phyloP scores from a whole-genome alignment of 2,888 invertebrate species.

The Aquatica leii region DNA sequence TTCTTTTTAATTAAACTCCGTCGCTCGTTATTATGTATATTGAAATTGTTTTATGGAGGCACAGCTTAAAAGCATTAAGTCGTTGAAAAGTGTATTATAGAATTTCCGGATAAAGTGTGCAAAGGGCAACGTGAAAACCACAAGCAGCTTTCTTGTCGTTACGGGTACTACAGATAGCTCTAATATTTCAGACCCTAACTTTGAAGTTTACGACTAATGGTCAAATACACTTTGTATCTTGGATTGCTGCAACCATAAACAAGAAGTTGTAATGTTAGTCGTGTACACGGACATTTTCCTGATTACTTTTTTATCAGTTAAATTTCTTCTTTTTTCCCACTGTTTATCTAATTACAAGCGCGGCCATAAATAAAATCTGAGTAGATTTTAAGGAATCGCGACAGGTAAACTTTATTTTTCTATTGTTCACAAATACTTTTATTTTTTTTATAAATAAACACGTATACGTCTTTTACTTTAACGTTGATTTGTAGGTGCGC shows the following conservation, averaged over 20 bases:
- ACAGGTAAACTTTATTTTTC: too few relatives aligned
- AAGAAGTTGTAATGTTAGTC: conserved; percentile 20
- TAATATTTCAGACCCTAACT: conserved; percentile 38
- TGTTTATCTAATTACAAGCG: background rate
- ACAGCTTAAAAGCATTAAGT: conserved; percentile 22
- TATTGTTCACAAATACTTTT: background rate
- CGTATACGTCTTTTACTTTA: background rate
- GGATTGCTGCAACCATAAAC: conserved; percentile 29
- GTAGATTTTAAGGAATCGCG: too few relatives aligned
- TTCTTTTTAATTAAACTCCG: conserved; percentile 8
- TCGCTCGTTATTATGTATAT: background rate
- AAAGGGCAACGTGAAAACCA: conserved; percentile 27
- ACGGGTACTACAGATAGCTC: conserved; percentile 29
- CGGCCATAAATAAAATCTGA: background rate
- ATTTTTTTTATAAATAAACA: conserved; percentile 1
- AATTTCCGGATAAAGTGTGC: conserved; percentile 15
- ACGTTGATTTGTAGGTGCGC: background rate
- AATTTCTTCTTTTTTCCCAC: background rate
- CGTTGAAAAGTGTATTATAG: conserved; percentile 19
- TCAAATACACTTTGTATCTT: conserved; percentile 32
- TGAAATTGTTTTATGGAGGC: conserved; percentile 9
- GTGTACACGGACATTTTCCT: conserved; percentile 19
- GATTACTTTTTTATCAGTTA: conserved; percentile 27
- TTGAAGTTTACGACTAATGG: conserved; percentile 31
- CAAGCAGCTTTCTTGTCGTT: conserved; percentile 35